Base-by-base conservation (phyloP, 2,888 invertebrate genomes). In the Papilio protenor region DNA sequence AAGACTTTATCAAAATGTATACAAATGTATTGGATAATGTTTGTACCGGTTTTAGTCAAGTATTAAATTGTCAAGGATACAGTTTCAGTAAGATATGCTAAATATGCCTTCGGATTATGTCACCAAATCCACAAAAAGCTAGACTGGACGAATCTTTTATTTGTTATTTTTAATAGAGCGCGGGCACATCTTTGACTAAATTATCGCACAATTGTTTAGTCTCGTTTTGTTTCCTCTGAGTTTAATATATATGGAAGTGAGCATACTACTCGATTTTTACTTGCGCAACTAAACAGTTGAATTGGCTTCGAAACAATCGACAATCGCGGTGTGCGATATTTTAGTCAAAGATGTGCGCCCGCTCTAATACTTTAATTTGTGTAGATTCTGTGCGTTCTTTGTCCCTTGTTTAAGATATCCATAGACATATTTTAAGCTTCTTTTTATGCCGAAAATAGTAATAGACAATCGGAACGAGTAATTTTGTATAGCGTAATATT, bases 1-100 rank as follows among this genome's bases (percentile, higher is more conserved):
- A 59, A 47, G 76, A 40, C 14, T 40, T 61, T 76, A 76, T 76
- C 71, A 71, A 76, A 71, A 71, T 27, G 76, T 49, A 49, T 76
- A 61, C 59, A 45, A 76, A 76, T 76, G 59, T 71, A 27, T 33
- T 47, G 47, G 47, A 71, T 49, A 47, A 71, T 55, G 71, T 27
- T 76, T 76, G 21, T 23, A 47, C 47, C 18, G 47, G 74, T 49
- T 64, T 66, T n/a, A 76, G 52, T 57, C 49, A 3, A 10, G 59
- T 23, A 70, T 70, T 27, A 57, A 76, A 59, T 71, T 59, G 45
- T 59, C 70, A 69, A 75, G 75, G 55, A 52, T 52, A 64, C 33
- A 33, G 55, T 52, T 66, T 52, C 52, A n/a, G 61, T 21, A 64
- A 5, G 33, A 55, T 57, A 69, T 75, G 55, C 33, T 75, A 69